Conservation (phyloP, 2,888 invertebrate genomes). For the Noctua janthina region DNA sequence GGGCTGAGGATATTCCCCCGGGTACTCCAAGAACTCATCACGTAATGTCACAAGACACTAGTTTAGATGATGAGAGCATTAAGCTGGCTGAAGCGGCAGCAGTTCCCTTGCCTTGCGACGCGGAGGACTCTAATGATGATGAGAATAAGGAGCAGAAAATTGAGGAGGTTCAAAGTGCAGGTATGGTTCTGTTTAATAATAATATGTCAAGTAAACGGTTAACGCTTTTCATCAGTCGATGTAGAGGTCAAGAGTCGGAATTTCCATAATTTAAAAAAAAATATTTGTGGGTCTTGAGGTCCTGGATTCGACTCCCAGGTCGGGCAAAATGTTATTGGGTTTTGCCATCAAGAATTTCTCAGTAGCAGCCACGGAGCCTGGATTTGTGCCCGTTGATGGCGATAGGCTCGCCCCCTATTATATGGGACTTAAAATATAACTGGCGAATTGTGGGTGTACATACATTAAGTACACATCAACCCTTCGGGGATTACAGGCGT, state of each 20-base stretch:
- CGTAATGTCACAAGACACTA: constrained; percentile 30
- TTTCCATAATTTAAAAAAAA: not conserved
- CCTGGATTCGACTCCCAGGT: too few relatives aligned
- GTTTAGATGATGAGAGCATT: constrained; percentile 45
- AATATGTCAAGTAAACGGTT: too few relatives aligned
- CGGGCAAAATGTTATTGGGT: too few relatives aligned
- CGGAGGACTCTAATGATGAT: constrained; percentile 50
- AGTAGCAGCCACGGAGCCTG: too few relatives aligned
- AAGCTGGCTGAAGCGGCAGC: constrained; percentile 57
- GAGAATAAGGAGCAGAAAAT: constrained; percentile 39
- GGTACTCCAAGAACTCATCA: constrained; percentile 32
- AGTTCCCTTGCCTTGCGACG: constrained; percentile 62
- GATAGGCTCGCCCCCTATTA: too few relatives aligned
- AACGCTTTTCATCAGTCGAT: not conserved
- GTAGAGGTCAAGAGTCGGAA: not conserved
- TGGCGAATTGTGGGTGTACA: too few relatives aligned
- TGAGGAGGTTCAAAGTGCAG: constrained; percentile 40
- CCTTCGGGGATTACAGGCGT: too few relatives aligned
- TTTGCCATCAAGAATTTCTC: too few relatives aligned
- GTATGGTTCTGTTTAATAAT: constrained; percentile 20
- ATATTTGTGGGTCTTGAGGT: too few relatives aligned
- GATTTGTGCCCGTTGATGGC: too few relatives aligned
- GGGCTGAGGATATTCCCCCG: constrained; percentile 34
- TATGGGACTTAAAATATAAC: too few relatives aligned
- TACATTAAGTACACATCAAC: too few relatives aligned